Percentiles rank a stretch among this genome's conserved stretches.
These are phyloP conservation scores for Cassiopea xamachana DNA, from an alignment of 30 jellyfish, hydroid and myxozoan genomes.

Conservation along the genomic window DNA sequence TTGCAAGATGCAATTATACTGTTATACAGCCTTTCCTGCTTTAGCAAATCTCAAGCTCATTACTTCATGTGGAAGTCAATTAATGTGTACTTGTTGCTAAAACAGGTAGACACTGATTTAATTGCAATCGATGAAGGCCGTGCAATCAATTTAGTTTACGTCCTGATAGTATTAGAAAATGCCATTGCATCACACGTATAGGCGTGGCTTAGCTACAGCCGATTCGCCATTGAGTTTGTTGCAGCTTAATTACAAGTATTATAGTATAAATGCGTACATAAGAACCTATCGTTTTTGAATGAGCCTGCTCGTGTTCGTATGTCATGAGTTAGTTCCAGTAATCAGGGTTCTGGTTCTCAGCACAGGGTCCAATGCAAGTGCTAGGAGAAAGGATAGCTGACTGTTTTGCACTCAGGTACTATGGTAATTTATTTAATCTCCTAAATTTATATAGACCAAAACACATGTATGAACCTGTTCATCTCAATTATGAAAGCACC, in stretches of 20 bases:
- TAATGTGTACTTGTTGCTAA: not conserved
- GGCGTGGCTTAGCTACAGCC: conserved; percentile 8
- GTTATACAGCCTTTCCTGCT: conserved; percentile 10
- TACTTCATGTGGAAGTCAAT: not conserved
- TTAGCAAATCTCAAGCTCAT: not conserved
- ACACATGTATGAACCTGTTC: too few relatives aligned
- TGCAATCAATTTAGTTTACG: not conserved
- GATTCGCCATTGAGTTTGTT: not conserved
- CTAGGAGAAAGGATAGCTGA: too few relatives aligned
- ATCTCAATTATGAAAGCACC: too few relatives aligned
- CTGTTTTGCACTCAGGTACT: too few relatives aligned
- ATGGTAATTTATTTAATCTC: too few relatives aligned
- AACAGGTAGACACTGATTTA: not conserved
- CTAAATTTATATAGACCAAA: too few relatives aligned
- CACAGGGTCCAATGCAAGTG: too few relatives aligned
- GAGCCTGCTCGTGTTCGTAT: too few relatives aligned
- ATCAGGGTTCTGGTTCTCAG: too few relatives aligned
- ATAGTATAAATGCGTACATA: not conserved
- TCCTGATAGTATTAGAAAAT: not conserved
- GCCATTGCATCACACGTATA: not conserved
- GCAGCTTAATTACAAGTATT: not conserved
- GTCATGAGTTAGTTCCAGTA: too few relatives aligned
- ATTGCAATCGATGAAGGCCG: not conserved
- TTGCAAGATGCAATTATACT: not conserved
- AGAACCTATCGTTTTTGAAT: too few relatives aligned